These are phyloP conservation scores for Falco columbarius DNA, from an alignment of 2,797 vertebrate species.

Conservation along the genomic window DNA sequence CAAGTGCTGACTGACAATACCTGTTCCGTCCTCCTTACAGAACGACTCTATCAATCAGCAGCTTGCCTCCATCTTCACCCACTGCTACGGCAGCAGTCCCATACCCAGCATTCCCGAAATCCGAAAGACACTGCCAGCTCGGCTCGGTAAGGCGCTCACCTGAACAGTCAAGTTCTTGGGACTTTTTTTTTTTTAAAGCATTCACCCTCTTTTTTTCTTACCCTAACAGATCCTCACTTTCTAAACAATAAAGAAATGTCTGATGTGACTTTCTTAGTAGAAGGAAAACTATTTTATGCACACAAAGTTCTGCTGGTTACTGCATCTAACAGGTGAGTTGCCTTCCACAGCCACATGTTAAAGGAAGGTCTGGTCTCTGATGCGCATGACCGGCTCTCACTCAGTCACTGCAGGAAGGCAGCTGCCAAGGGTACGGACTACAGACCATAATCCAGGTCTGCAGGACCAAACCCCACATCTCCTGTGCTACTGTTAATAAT, in stretches of 20 bases:
- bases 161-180: background rate
- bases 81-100: constrained; percentile 91
- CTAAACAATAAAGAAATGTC: constrained; percentile 98
- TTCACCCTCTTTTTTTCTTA: background rate
- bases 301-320: constrained; percentile 96
- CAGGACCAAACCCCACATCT: too few species aligned
- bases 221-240: constrained; percentile 90
- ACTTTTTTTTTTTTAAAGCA: background rate
- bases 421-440: background rate
- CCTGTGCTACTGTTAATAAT: background rate
- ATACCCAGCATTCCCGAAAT: constrained; percentile 87
- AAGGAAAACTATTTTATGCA: constrained; percentile 93
- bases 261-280: constrained; percentile 93
- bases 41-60: constrained; percentile 91
- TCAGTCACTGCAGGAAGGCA: background rate
- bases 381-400: background rate
- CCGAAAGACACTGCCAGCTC: constrained; percentile 88
- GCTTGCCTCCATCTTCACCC: constrained; percentile 88
- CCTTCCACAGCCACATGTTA: background rate
- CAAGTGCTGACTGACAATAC: rapidly evolving
- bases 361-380: background rate
- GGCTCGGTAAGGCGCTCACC: constrained; percentile 80
- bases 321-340: constrained; percentile 90
- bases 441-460: background rate
- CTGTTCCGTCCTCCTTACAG: constrained; percentile 71